A percentile compares a stretch with the other conserved stretches of the same genome.
phyloP scores from a whole-genome alignment of 2,888 invertebrate genomes.

The Eupithecia vulgata region DNA sequence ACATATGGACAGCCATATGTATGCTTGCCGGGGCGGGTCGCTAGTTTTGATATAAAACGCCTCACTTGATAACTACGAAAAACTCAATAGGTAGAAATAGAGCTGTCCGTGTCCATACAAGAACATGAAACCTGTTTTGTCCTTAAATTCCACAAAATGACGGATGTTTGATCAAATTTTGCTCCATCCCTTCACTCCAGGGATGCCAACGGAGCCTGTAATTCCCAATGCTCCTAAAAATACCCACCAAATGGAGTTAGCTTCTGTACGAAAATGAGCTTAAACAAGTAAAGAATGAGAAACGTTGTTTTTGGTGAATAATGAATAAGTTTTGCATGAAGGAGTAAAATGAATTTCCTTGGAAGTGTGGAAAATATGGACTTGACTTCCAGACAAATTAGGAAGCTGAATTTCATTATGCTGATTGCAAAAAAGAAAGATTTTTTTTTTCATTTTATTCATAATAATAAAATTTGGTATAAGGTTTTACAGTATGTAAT shows the following conservation, averaged over 20 bases:
- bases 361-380: conserved; percentile 7
- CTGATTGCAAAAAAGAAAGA: not conserved
- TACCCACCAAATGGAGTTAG: conserved; percentile 53
- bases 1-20: too few species aligned
- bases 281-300: conserved; percentile 21
- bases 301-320: conserved; percentile 20
- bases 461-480: not conserved
- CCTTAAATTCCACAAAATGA: conserved; percentile 18
- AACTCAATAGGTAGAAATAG: not conserved
- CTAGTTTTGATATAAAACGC: too few species aligned
- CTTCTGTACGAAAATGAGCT: conserved; percentile 44
- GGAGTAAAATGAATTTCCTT: not conserved
- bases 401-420: not conserved
- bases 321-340: conserved; percentile 19
- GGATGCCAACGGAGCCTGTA: conserved; percentile 39
- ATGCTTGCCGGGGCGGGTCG: too few species aligned
- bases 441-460: not conserved
- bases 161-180: conserved; percentile 52
- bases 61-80: not conserved
- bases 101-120: not conserved
- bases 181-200: conserved; percentile 38
- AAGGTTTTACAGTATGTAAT: not conserved
- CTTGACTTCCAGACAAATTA: not conserved
- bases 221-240: conserved; percentile 56
- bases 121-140: conserved; percentile 4